Percentiles rank a stretch among this genome's conserved stretches.
phyloP scores from a whole-genome alignment of 2,888 invertebrate genomes.

The Pycnomerus fuliginosus region DNA sequence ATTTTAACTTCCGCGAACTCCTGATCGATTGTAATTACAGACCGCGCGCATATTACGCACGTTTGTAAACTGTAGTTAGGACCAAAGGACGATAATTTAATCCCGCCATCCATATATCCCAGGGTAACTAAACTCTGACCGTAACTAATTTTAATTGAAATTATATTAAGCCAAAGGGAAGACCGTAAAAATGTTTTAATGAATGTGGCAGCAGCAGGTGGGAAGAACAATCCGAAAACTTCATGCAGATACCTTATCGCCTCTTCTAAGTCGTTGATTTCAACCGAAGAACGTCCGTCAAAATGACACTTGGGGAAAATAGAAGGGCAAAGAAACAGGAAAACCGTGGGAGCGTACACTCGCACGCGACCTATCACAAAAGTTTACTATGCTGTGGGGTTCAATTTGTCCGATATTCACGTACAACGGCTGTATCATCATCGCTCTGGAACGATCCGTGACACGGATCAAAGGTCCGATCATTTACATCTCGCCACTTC shows the following conservation, averaged over 20 bases:
- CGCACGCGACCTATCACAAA: conserved; percentile 14
- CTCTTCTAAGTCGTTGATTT: conserved; percentile 23
- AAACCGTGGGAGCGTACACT: conserved; percentile 12
- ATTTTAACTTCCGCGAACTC: neutral
- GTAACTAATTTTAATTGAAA: neutral
- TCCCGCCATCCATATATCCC: neutral
- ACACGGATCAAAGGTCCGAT: too few relatives aligned
- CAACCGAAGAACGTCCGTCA: conserved; percentile 24
- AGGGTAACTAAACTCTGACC: neutral
- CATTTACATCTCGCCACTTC: too few relatives aligned
- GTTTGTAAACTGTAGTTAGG: neutral
- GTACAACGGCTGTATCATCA: conserved; percentile 5
- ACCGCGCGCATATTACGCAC: neutral
- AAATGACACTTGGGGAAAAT: conserved; percentile 22
- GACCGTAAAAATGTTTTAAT: neutral
- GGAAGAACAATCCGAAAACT: neutral
- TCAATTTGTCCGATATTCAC: conserved; percentile 12
- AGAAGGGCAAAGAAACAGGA: conserved; percentile 14
- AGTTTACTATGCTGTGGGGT: neutral
- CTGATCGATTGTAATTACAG: neutral
- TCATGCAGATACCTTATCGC: conserved; percentile 15
- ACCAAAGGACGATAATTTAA: conserved; percentile 1
- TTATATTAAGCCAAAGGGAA: neutral
- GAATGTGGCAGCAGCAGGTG: neutral
- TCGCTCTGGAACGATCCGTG: too few relatives aligned